Base-by-base conservation (phyloP, 2,113 vertebrate genomes). In the Erinaceus europaeus region DNA sequence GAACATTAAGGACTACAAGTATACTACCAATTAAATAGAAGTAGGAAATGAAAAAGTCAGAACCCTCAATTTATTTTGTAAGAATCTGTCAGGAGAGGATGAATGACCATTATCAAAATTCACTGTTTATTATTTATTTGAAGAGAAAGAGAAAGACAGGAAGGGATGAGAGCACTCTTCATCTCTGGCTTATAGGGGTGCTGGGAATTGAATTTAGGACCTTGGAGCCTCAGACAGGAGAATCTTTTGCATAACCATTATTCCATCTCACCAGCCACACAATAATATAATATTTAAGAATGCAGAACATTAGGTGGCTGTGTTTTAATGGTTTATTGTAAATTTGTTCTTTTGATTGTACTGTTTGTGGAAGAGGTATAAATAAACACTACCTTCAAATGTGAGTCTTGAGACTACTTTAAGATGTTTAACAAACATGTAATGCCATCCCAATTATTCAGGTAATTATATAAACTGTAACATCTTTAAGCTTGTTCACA, bases 71-170 rank as follows among this genome's bases (percentile, higher is more conserved):
- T 90, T 90, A 36, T 87, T 90, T 87, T 84, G 57, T 55, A 84
- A 91, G n/a, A 83, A 84, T 67, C 25, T 59, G 48, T 76, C 62
- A 88, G n/a, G 52, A 89, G 71, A 88, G 38, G 61, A 91, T 91
- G 81, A 72, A 13, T 90, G 44, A 93, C 74, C 86, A 93, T 73
- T 89, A 75, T 92, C 87, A 76, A 94, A 91, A 84, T 76, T 50
- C n/a, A n/a, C n/a, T n/a, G n/a, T n/a, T n/a, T n/a, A n/a, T n/a
- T n/a, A n/a, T n/a, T n/a, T n/a, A n/a, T n/a, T n/a, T n/a, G n/a
- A n/a, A n/a, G n/a, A n/a, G n/a, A n/a, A n/a, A n/a, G n/a, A n/a
- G n/a, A n/a, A n/a, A n/a, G n/a, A n/a, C n/a, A n/a, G n/a, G n/a
- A n/a, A n/a, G n/a, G n/a, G n/a, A n/a, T n/a, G n/a, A n/a, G n/a